Evolutionary conservation across 1,140 invertebrate species (phyloP).

Genomic region (Procambarus clarkii): DNA sequence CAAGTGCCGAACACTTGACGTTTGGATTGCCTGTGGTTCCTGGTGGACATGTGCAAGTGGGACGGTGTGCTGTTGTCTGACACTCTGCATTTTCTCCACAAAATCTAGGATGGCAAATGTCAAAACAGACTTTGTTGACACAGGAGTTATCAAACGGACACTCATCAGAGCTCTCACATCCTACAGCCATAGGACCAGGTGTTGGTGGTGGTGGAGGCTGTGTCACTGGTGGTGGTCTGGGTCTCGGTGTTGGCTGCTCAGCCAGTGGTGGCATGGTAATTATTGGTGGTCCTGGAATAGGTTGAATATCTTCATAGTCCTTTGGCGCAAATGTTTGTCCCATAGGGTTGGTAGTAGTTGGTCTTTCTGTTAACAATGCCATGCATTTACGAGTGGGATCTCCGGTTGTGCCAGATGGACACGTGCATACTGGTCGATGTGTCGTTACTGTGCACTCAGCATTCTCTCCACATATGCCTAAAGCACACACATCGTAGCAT

Average conservation of each 20-base stretch:
- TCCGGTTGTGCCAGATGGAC: conserved; percentile 80
- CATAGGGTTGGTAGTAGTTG: conserved; percentile 25
- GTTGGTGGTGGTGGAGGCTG: conserved; percentile 48
- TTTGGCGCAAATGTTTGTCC: conserved; percentile 13
- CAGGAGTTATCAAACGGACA: conserved; percentile 72
- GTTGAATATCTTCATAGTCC: conserved; percentile 34
- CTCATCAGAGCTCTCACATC: conserved; percentile 71
- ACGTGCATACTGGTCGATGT: conserved; percentile 83
- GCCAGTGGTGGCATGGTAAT: conserved; percentile 37
- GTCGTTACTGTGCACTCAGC: conserved; percentile 81
- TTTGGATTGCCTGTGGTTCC: conserved; percentile 88
- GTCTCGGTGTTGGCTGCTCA: conserved; percentile 33
- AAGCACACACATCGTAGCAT: conserved; percentile 80
- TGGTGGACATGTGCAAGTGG: conserved; percentile 78
- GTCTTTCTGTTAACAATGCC: conserved; percentile 37
- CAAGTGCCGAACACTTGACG: conserved; percentile 80
- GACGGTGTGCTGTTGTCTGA: conserved; percentile 82
- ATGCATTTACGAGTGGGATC: conserved; percentile 80
- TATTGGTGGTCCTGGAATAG: conserved; percentile 3
- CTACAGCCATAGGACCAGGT: conserved; percentile 52
- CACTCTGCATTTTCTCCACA: conserved; percentile 82
- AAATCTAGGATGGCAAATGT: conserved; percentile 65
- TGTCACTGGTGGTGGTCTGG: conserved; percentile 14
- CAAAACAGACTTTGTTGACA: conserved; percentile 69
- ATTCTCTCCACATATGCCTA: conserved; percentile 74